These are phyloP conservation scores for Mungos mungo DNA, from an alignment of 2,113 vertebrate genomes.

Conservation along the genomic window DNA sequence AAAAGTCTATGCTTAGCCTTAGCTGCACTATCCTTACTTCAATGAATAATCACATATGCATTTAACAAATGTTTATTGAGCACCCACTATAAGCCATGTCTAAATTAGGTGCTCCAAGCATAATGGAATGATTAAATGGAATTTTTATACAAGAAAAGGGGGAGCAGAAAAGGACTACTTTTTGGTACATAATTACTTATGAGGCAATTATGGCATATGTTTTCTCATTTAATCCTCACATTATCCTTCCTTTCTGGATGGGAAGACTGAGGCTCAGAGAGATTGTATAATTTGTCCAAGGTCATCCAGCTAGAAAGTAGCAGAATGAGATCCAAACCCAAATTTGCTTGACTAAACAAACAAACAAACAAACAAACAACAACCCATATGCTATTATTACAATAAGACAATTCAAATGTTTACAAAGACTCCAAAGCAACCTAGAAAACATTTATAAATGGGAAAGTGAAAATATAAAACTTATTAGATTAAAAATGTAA, in stretches of 20 bases:
- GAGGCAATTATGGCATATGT: background rate
- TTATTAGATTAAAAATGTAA: conserved; percentile 38
- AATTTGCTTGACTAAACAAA: background rate
- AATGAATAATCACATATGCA: background rate
- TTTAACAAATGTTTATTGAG: background rate
- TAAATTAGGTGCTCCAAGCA: background rate
- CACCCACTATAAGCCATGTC: background rate
- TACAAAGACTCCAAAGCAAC: background rate
- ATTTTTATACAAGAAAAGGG: background rate
- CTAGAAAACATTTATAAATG: background rate
- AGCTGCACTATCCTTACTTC: background rate
- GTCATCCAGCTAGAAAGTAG: background rate
- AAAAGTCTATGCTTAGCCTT: conserved; percentile 1
- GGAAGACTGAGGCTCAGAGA: conserved; percentile 7
- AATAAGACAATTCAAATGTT: conserved; percentile 45
- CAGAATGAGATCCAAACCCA: background rate
- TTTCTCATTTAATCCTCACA: conserved; percentile 13
- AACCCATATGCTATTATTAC: background rate
- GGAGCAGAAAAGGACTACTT: background rate
- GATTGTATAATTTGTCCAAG: background rate
- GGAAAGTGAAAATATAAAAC: conserved; percentile 38
- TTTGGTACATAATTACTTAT: background rate
- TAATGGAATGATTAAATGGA: background rate
- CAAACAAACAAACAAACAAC: background rate
- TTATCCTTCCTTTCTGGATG: background rate